Percentiles rank a stretch among this genome's conserved stretches.
These are phyloP conservation scores for Columba janthina DNA, from an alignment of 2,113 vertebrate species.

Conservation along the genomic window DNA sequence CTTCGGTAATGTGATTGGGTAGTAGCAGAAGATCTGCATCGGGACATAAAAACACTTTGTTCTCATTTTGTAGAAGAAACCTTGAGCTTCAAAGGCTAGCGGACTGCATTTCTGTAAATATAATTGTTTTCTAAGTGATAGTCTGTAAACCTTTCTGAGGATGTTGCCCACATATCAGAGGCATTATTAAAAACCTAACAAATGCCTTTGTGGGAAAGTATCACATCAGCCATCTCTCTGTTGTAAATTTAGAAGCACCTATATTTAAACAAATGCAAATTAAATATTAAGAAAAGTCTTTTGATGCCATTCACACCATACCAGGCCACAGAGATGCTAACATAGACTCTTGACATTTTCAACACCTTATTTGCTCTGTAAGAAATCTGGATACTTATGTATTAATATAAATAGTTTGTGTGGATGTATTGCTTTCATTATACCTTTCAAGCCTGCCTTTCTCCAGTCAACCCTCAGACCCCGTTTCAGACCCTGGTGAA, in stretches of 20 bases:
- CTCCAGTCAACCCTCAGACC: background rate
- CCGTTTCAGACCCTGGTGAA: background rate
- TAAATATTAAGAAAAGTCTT: background rate
- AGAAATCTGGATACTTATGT: background rate
- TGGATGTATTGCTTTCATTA: background rate
- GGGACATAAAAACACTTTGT: background rate
- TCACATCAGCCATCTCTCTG: background rate
- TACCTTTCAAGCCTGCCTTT: background rate
- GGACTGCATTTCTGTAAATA: background rate
- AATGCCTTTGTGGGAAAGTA: background rate
- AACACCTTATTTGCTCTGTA: background rate
- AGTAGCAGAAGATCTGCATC: background rate
- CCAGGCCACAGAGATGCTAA: background rate
- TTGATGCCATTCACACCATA: background rate
- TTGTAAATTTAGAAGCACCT: background rate
- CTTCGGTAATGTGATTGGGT: background rate
- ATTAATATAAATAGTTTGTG: background rate
- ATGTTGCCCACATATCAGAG: background rate
- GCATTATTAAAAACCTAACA: background rate
- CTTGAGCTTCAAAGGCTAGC: background rate
- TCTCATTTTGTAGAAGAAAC: background rate
- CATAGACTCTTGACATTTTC: background rate
- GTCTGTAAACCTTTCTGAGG: background rate
- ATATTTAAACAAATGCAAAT: background rate
- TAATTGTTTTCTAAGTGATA: background rate